Conservation (phyloP, 2,113 vertebrate species). For the Peromyscus californicus region DNA sequence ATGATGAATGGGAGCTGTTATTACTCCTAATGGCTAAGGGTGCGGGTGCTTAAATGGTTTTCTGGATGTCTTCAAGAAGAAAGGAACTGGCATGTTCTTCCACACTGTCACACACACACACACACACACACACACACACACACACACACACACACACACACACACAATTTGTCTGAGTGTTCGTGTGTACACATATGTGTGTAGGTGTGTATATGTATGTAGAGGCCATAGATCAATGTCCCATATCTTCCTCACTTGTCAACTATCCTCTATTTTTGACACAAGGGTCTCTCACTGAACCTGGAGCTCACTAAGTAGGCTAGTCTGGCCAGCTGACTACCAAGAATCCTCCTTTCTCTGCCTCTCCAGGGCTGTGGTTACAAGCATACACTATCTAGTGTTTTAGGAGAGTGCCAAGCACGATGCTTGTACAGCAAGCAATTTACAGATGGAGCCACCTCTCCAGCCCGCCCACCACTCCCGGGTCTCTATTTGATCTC, state of each 20-base stretch:
- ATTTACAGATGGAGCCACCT: not conserved
- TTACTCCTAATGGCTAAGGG: conserved; percentile 47
- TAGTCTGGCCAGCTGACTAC: not conserved
- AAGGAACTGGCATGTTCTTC: not conserved
- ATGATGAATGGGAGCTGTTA: conserved; percentile 68
- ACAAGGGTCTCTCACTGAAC: not conserved
- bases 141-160: not conserved
- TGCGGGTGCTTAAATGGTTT: not conserved
- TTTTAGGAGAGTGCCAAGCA: not conserved
- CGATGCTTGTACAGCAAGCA: not conserved
- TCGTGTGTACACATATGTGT: not conserved
- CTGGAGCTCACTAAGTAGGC: not conserved
- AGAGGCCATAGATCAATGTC: not conserved
- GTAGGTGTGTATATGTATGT: not conserved
- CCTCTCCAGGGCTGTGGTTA: not conserved
- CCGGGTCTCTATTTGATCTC: not conserved
- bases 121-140: not conserved
- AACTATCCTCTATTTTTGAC: not conserved
- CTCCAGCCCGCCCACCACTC: not conserved
- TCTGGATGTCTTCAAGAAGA: not conserved
- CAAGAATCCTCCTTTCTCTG: not conserved
- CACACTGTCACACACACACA: no score
- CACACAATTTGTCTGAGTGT: not conserved
- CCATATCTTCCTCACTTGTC: not conserved
- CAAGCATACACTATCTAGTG: no score